Evolutionary conservation across 2,888 invertebrate species (phyloP).

Genomic region (Pyrrhosoma nymphula): DNA sequence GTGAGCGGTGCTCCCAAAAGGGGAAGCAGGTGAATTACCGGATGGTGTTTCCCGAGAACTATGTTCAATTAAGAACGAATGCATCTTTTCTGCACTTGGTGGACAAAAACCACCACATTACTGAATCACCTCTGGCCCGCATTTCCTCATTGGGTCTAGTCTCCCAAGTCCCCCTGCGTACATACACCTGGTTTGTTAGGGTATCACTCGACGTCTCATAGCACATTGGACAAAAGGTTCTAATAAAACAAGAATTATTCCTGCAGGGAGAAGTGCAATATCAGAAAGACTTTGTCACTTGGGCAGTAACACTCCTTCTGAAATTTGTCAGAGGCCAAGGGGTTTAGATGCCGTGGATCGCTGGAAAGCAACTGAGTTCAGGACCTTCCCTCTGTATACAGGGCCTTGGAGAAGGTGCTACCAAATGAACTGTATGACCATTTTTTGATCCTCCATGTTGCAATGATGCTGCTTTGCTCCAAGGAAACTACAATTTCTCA

Average conservation of each 20-base stretch:
- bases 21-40: not conserved
- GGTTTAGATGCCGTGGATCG: not conserved
- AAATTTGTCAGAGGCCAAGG: not conserved
- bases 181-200: too few species aligned
- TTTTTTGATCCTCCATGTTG: not conserved
- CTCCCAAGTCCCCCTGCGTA: too few species aligned
- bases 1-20: constrained; percentile 2
- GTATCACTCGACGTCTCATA: too few species aligned
- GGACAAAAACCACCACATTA: not conserved
- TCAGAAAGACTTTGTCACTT: too few species aligned
- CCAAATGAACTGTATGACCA: not conserved
- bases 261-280: too few species aligned
- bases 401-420: not conserved
- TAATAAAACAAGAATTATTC: too few species aligned
- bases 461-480: not conserved
- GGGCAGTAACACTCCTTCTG: not conserved
- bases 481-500: not conserved
- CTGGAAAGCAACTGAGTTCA: not conserved
- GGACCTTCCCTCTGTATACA: not conserved
- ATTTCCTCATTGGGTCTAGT: not conserved
- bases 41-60: not conserved
- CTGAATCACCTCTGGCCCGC: not conserved
- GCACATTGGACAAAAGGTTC: too few species aligned
- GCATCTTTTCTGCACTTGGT: not conserved
- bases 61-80: not conserved